A percentile compares a stretch with the other conserved stretches of the same genome.
These are phyloP conservation scores for Ips typographus DNA, from an alignment of 1,140 invertebrate species.

Conservation along the genomic window DNA sequence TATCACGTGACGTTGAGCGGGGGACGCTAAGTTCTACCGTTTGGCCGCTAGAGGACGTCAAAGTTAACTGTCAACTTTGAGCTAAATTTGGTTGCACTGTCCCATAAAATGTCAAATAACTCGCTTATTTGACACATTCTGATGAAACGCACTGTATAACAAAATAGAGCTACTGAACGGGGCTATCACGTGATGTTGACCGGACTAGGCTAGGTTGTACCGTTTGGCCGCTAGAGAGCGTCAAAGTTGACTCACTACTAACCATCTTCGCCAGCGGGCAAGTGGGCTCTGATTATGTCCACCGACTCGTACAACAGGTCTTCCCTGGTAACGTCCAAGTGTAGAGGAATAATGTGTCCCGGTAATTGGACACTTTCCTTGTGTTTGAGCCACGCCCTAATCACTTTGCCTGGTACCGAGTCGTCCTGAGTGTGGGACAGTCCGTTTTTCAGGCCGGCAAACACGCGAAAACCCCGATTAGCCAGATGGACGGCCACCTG, in stretches of 20 bases:
- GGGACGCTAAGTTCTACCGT: too few relatives aligned
- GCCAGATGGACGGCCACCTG: conserved; percentile 66
- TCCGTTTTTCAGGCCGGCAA: conserved; percentile 68
- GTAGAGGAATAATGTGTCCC: conserved; percentile 66
- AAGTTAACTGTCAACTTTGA: too few relatives aligned
- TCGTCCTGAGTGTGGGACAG: conserved; percentile 56
- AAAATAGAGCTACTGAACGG: too few relatives aligned
- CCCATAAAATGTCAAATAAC: too few relatives aligned
- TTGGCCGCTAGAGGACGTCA: too few relatives aligned
- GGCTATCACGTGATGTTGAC: too few relatives aligned
- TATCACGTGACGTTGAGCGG: too few relatives aligned
- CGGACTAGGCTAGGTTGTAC: too few relatives aligned
- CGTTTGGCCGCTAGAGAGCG: too few relatives aligned
- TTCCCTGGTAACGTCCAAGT: conserved; percentile 76
- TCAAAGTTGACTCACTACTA: conserved; percentile 37
- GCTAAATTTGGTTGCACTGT: too few relatives aligned
- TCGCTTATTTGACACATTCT: too few relatives aligned
- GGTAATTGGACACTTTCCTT: conserved; percentile 53
- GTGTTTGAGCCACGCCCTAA: conserved; percentile 60
- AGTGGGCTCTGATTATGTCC: conserved; percentile 71
- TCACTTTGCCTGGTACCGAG: conserved; percentile 60
- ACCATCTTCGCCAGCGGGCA: conserved; percentile 80
- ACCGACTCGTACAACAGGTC: conserved; percentile 77
- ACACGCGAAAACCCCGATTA: conserved; percentile 70
- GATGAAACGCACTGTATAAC: too few relatives aligned